phyloP scores from a whole-genome alignment of 2,888 invertebrate genomes.

The Ichneumoninae sp. region DNA sequence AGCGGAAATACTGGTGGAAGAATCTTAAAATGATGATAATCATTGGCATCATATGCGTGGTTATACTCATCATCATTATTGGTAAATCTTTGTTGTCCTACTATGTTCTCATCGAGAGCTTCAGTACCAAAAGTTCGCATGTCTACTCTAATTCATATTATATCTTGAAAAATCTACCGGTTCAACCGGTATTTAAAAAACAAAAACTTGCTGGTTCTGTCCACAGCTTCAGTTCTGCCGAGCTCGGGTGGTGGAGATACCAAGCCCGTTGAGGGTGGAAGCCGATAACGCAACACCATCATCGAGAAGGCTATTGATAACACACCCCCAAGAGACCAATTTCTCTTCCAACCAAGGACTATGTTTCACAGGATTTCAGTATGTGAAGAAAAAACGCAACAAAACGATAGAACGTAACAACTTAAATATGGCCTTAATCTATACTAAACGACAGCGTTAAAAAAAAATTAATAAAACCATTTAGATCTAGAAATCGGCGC shows the following conservation, averaged over 20 bases:
- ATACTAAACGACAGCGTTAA: background rate
- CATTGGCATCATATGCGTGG: conserved; percentile 93
- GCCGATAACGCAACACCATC: conserved; percentile 42
- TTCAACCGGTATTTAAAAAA: background rate
- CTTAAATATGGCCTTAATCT: conserved; percentile 28
- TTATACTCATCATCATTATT: conserved; percentile 94
- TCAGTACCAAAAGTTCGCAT: background rate
- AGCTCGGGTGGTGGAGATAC: conserved; percentile 62
- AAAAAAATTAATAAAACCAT: conserved; percentile 18
- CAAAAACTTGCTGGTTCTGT: conserved; percentile 31
- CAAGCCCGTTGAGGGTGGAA: conserved; percentile 43
- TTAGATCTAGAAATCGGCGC: background rate
- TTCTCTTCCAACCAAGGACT: background rate
- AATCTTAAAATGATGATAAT: conserved; percentile 99
- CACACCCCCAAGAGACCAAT: conserved; percentile 17
- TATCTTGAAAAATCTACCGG: background rate
- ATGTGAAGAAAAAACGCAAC: conserved; percentile 20
- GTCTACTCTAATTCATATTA: background rate
- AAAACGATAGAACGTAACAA: background rate
- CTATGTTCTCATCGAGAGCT: background rate
- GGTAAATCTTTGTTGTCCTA: conserved; percentile 87
- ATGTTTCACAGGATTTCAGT: background rate
- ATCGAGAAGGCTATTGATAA: conserved; percentile 15
- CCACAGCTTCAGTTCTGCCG: conserved; percentile 73
- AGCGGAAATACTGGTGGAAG: conserved; percentile 99